Percentiles rank a stretch among this genome's conserved stretches.
phyloP scores from a whole-genome alignment of 2,113 vertebrate species.

The Corythornis cristatus region DNA sequence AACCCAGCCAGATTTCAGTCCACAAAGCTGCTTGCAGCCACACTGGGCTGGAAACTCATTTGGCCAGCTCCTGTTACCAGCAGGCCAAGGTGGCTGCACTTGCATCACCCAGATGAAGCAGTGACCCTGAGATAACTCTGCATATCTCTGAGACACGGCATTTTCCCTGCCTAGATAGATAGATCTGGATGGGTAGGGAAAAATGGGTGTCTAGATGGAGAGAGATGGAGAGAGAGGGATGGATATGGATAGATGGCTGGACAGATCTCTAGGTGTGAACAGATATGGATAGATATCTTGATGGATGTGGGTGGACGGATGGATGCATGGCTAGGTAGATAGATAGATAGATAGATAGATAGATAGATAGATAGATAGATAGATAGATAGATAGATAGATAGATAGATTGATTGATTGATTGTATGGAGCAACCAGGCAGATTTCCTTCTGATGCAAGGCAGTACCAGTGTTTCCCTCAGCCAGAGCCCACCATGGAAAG shows the following conservation, averaged over 20 bases:
- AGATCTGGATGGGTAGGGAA: background rate
- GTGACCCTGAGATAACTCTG: background rate
- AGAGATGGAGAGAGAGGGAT: background rate
- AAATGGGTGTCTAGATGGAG: background rate
- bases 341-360: no score
- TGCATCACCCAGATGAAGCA: accelerated
- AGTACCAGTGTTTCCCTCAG: no score
- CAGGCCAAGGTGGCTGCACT: accelerated
- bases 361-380: background rate
- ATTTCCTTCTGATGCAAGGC: accelerated
- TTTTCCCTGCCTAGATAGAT: background rate
- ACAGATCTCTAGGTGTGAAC: background rate
- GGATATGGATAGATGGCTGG: no score
- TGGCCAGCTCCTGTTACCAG: background rate
- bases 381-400: background rate
- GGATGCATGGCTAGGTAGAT: no score
- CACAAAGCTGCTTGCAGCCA: background rate
- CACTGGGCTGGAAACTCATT: background rate
- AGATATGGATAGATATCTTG: background rate
- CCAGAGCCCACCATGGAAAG: background rate
- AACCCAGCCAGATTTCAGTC: background rate
- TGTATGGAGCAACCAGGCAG: background rate
- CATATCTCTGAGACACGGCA: accelerated
- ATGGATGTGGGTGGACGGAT: background rate
- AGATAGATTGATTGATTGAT: no score